Percentiles rank a stretch among this genome's conserved stretches.
phyloP scores from a whole-genome alignment of 2,113 vertebrate species.

The Empidonax traillii region DNA sequence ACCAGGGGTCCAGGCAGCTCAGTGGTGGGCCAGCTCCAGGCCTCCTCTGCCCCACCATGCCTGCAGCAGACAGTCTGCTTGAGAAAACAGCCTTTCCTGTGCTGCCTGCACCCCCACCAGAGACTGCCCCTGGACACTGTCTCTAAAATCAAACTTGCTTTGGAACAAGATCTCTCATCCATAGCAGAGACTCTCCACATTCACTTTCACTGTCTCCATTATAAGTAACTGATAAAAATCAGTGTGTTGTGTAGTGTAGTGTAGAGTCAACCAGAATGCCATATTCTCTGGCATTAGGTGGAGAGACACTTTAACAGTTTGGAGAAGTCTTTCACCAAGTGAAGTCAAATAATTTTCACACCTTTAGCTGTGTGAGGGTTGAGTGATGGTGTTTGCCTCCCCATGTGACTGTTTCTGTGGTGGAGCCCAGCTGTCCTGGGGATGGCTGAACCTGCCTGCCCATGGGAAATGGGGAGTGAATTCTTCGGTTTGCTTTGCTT shows the following conservation, averaged over 20 bases:
- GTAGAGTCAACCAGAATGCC: background rate
- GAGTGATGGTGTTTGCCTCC: background rate
- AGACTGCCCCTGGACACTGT: background rate
- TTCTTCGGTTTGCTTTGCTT: background rate
- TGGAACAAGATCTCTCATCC: background rate
- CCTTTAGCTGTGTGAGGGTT: background rate
- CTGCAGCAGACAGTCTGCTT: background rate
- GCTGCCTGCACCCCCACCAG: background rate
- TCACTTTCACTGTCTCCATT: background rate
- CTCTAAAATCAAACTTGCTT: background rate
- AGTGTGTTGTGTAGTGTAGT: background rate
- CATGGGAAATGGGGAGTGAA: background rate
- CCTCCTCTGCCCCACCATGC: background rate
- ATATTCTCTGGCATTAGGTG: background rate
- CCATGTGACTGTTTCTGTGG: rapidly evolving
- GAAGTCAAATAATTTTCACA: background rate
- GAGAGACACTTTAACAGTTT: background rate
- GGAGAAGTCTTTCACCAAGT: background rate
- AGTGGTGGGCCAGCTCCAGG: background rate
- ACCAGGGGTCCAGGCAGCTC: background rate
- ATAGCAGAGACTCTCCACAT: background rate
- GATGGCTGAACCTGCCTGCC: background rate
- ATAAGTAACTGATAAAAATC: background rate
- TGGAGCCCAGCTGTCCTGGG: background rate
- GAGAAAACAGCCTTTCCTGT: background rate